Evolutionary conservation across 2,888 invertebrate genomes (phyloP).

Genomic region (Drosophila monieri): DNA sequence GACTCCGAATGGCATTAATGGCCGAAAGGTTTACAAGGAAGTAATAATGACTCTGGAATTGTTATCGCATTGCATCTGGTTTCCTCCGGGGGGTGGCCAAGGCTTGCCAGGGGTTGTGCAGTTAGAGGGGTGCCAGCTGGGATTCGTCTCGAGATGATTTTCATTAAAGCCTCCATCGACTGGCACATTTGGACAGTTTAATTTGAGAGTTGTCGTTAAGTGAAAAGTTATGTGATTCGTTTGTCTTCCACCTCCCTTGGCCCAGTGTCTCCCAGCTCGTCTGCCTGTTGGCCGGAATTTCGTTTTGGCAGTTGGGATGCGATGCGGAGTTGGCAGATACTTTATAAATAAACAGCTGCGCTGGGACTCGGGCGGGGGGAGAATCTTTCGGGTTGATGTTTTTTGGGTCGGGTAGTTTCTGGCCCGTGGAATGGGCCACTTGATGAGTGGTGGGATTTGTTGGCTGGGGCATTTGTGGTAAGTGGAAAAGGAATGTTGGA

Average conservation of each 20-base stretch:
- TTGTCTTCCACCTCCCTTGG: slow-evolving; percentile 21
- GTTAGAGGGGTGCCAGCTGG: slow-evolving; percentile 19
- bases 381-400: slow-evolving; percentile 11
- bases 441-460: slow-evolving; percentile 36
- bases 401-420: slow-evolving; percentile 15
- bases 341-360: slow-evolving; percentile 42
- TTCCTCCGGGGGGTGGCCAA: not conserved
- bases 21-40: slow-evolving; percentile 52
- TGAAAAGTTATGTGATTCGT: slow-evolving; percentile 75
- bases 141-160: slow-evolving; percentile 18
- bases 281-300: too few species aligned
- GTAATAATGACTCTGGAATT: slow-evolving; percentile 42
- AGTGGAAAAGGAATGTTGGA: slow-evolving; percentile 29
- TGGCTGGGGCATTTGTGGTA: slow-evolving; percentile 29
- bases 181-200: slow-evolving; percentile 72
- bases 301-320: too few species aligned
- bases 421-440: slow-evolving; percentile 27
- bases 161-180: slow-evolving; percentile 44
- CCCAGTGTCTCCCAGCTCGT: slow-evolving; percentile 6
- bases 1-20: slow-evolving; percentile 39
- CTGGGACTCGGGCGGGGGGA: slow-evolving; percentile 6
- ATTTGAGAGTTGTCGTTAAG: slow-evolving; percentile 76
- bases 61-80: slow-evolving; percentile 68
- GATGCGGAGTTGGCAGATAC: slow-evolving; percentile 26
- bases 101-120: slow-evolving; percentile 38